Base-by-base conservation (phyloP, 2,888 invertebrate genomes). In the Stenotaenia linearis region DNA sequence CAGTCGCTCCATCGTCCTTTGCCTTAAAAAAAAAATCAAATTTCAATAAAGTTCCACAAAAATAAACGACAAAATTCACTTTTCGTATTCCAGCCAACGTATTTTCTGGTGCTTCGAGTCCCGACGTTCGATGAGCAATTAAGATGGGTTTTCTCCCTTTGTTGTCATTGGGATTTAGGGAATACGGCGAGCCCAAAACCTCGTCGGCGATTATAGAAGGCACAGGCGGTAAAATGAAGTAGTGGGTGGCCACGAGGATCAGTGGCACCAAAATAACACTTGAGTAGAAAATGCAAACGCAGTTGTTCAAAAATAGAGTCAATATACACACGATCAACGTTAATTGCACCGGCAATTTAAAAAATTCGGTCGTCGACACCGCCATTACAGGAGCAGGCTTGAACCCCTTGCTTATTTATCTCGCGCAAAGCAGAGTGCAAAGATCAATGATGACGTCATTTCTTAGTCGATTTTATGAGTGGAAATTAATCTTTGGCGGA, bases 41-140 rank as follows among this genome's bases (percentile, higher is more conserved):
- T 5, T 75, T 35, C 28, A 21, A 75, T 25, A 61, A 61, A 12
- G 1, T 25, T 45, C 3, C 6, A 61, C 21, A 21, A 56, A 23
- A 56, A 21, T 21, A n/a, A n/a, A n/a, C n/a, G n/a, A n/a, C 15
- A 37, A 37, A n/a, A 21, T 40, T 25, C 61, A 84, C 85, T 82
- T 90, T 89, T 87, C 90, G 89, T 83, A 93, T 91, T 0, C 93
- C 93, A 79, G 89, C 89, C 82, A 93, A 85, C 82, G 92, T 93
- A 85, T 94, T 94, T 86, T 94, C 94, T 0, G 94, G 94, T 4
- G 92, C 93, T 86, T 94, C 93, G 69, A 91, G 86, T 1, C 90
- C 91, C 12, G 91, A 92, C 4, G 92, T 93, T 84, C 93, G 89
- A 84, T 94, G 94, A 0, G 92, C 93, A 80, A 92, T 90, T 74